Evolutionary conservation across 2,113 vertebrate species (phyloP).

Genomic region (Coryphaenoides rupestris): DNA sequence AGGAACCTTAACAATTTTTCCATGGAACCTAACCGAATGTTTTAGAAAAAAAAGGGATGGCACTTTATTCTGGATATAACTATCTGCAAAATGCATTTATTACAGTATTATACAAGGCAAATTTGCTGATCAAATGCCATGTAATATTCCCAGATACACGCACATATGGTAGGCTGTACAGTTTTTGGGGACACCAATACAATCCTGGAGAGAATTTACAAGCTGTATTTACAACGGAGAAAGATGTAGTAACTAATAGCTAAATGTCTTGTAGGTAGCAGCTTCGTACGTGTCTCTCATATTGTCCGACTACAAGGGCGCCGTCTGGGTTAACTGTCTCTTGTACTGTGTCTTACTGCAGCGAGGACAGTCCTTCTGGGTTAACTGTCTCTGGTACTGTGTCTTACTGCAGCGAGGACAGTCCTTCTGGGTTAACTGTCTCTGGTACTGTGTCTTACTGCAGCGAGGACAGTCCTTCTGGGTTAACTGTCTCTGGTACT

Average conservation of each 20-base stretch:
- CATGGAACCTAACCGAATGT: slow-evolving; percentile 70
- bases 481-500: slow-evolving; percentile 27
- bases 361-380: too few species aligned
- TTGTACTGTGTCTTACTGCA: too few species aligned
- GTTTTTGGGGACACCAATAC: slow-evolving; percentile 26
- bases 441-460: slow-evolving; percentile 38
- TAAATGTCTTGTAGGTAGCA: slow-evolving; percentile 66
- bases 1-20: slow-evolving; percentile 52
- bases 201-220: slow-evolving; percentile 38
- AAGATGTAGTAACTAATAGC: slow-evolving; percentile 57
- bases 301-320: slow-evolving; percentile 24
- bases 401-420: slow-evolving; percentile 43
- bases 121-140: slow-evolving; percentile 65
- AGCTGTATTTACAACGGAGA: slow-evolving; percentile 44
- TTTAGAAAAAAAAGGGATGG: slow-evolving; percentile 58
- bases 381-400: too few species aligned
- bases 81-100: slow-evolving; percentile 75
- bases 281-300: slow-evolving; percentile 62
- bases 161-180: slow-evolving; percentile 51
- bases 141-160: slow-evolving; percentile 33
- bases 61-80: slow-evolving; percentile 74
- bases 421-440: slow-evolving; percentile 36
- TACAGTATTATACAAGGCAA: slow-evolving; percentile 47
- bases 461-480: slow-evolving; percentile 43
- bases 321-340: slow-evolving; percentile 38